Conservation (phyloP, 2,888 invertebrate genomes). For the Drosophila suboccidentalis region DNA sequence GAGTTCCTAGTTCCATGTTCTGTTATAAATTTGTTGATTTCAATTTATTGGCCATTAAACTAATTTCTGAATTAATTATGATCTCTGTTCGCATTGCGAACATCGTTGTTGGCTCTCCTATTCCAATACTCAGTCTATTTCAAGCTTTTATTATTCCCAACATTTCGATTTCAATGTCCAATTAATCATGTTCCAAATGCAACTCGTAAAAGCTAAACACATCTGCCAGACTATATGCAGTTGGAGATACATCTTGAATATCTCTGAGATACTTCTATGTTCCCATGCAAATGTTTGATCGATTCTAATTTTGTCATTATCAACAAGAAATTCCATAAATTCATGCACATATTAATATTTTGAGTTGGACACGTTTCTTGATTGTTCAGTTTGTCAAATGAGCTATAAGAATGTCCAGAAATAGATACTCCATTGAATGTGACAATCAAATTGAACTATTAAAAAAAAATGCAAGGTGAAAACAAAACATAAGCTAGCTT, state of each 20-base stretch:
- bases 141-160: slow-evolving; percentile 19
- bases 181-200: slow-evolving; percentile 62
- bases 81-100: slow-evolving; percentile 35
- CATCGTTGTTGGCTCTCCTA: slow-evolving; percentile 12
- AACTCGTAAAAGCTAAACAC: slow-evolving; percentile 45
- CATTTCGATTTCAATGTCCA: slow-evolving; percentile 35
- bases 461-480: neutral
- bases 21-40: slow-evolving; percentile 37
- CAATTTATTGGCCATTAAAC: slow-evolving; percentile 67
- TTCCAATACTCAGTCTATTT: slow-evolving; percentile 22
- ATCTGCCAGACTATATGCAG: slow-evolving; percentile 4
- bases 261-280: slow-evolving; percentile 17
- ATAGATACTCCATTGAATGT: slow-evolving; percentile 13
- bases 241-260: slow-evolving; percentile 24
- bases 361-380: slow-evolving; percentile 28
- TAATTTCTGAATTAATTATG: slow-evolving; percentile 56
- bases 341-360: slow-evolving; percentile 39
- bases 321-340: slow-evolving; percentile 65
- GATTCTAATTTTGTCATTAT: slow-evolving; percentile 30
- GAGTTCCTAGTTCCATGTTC: neutral
- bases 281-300: slow-evolving; percentile 33
- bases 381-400: slow-evolving; percentile 18
- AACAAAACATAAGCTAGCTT: neutral
- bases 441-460: slow-evolving; percentile 6
- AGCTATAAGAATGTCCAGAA: slow-evolving; percentile 4